Percentiles rank a stretch among this genome's conserved stretches.
These are phyloP conservation scores for Drosophila anomelani DNA, from an alignment of 2,888 invertebrate genomes.

Conservation along the genomic window DNA sequence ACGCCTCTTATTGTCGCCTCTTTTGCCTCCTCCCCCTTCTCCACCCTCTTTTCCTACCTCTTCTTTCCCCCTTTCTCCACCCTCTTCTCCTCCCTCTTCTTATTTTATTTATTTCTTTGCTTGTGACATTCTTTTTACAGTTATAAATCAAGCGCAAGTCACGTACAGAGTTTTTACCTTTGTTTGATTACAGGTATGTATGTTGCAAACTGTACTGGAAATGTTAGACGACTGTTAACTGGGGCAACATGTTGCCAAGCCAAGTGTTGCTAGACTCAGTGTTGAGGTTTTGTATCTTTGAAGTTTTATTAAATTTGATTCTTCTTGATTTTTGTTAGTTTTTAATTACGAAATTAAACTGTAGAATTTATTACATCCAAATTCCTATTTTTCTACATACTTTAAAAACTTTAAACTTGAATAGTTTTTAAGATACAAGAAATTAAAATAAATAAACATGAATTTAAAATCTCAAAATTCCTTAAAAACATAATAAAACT, in stretches of 20 bases:
- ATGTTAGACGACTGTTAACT: constrained; percentile 7
- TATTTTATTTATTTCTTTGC: constrained; percentile 49
- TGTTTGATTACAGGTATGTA: constrained; percentile 19
- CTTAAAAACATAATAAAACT: background rate
- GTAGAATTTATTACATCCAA: background rate
- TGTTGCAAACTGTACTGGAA: constrained; percentile 17
- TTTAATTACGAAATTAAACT: no score
- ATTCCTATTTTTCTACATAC: background rate
- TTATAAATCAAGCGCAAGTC: constrained; percentile 69
- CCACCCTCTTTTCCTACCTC: background rate
- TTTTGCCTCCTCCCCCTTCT: background rate
- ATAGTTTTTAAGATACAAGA: background rate
- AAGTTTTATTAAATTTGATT: background rate
- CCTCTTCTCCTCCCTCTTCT: background rate
- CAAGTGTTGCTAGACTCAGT: constrained; percentile 5
- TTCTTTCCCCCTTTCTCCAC: no score
- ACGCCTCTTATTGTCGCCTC: constrained; percentile 1
- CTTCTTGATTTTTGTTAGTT: background rate
- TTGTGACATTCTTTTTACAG: constrained; percentile 64
- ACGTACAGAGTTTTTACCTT: constrained; percentile 53
- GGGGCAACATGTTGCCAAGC: constrained; percentile 10
- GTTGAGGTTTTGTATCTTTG: background rate
- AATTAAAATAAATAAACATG: background rate
- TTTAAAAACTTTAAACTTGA: background rate
- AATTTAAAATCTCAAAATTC: no score